Conservation (phyloP, 2,888 invertebrate species). For the Prosopocoilus inquinatus region DNA sequence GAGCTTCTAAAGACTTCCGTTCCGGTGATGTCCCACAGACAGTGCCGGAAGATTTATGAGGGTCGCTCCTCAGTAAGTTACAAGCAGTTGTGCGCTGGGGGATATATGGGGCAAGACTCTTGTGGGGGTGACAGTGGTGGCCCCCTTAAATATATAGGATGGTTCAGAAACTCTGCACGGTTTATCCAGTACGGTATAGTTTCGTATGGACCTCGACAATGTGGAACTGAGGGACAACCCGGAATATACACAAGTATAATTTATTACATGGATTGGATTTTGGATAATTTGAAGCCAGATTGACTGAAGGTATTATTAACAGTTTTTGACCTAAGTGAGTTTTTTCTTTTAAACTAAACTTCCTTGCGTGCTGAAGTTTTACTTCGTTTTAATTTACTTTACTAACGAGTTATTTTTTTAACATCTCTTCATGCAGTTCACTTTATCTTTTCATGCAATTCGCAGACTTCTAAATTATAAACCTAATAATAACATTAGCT, state of each 20-base stretch:
- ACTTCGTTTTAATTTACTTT: too few species aligned
- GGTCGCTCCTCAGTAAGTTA: conserved; percentile 31
- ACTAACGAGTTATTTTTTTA: too few species aligned
- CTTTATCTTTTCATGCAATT: too few species aligned
- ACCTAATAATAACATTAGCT: too few species aligned
- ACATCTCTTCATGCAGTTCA: too few species aligned
- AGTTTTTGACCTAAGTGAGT: too few species aligned
- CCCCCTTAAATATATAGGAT: conserved; percentile 50
- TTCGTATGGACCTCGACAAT: conserved; percentile 52
- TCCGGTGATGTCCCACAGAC: conserved; percentile 43
- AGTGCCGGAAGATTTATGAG: conserved; percentile 38
- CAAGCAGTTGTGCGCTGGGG: conserved; percentile 66
- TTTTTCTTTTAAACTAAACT: too few species aligned
- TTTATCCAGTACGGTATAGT: conserved; percentile 60
- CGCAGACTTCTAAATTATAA: too few species aligned
- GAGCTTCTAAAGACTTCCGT: conserved; percentile 50
- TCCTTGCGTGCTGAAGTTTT: too few species aligned
- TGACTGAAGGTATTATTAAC: too few species aligned
- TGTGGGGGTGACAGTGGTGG: conserved; percentile 71
- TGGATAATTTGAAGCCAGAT: conserved; percentile 49
- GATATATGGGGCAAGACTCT: conserved; percentile 58
- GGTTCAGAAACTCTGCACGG: conserved; percentile 43
- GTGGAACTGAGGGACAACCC: conserved; percentile 59
- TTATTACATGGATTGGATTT: conserved; percentile 66
- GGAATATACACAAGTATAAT: conserved; percentile 69